Conservation (phyloP, 2,888 invertebrate species). For the Orthonychiurus folsomi region DNA sequence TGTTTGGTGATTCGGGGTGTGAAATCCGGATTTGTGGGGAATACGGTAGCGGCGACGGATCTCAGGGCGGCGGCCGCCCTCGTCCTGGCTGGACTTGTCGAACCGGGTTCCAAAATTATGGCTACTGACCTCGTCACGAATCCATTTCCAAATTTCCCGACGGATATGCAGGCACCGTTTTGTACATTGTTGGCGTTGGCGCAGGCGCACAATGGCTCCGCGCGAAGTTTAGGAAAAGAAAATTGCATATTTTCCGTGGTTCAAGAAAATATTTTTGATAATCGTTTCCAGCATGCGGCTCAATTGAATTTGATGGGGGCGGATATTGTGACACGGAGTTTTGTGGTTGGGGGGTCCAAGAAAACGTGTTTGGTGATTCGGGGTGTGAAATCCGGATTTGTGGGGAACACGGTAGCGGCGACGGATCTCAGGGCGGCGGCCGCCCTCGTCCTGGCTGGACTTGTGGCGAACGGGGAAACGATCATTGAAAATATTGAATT, state of each 20-base stretch:
- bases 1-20: background rate
- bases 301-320: background rate
- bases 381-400: background rate
- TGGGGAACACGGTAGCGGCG: background rate
- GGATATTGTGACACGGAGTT: no score
- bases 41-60: background rate
- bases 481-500: background rate
- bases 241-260: background rate
- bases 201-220: background rate
- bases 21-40: background rate
- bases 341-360: background rate
- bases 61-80: background rate
- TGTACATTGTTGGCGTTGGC: background rate
- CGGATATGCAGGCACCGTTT: constrained; percentile 3
- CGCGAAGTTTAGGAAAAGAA: background rate
- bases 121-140: background rate
- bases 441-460: background rate
- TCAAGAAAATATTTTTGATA: constrained; percentile 4
- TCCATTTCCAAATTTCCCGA: constrained; percentile 6
- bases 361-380: background rate
- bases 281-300: constrained; percentile 4
- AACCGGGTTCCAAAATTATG: background rate
- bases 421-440: background rate
- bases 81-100: background rate
- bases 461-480: background rate